A percentile compares a stretch with the other conserved stretches of the same genome.
Evolutionary conservation across 2,888 invertebrate genomes (phyloP).

Genomic region (Yponomeuta sedellus): DNA sequence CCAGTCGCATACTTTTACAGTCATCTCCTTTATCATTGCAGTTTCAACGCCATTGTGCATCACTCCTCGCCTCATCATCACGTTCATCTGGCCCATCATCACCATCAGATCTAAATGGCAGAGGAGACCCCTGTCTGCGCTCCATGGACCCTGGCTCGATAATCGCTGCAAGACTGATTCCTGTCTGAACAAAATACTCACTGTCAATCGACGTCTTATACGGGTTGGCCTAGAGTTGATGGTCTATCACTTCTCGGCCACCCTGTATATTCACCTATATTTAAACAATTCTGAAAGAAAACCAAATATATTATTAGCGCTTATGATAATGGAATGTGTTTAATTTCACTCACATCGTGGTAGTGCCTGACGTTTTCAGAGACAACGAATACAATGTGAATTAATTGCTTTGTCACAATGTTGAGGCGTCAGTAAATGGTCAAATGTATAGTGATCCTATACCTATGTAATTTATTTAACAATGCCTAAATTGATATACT

Average conservation of each 20-base stretch:
- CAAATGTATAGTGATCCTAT: too few species aligned
- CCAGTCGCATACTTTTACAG: background rate
- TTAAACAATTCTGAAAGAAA: slow-evolving; percentile 4
- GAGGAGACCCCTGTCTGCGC: slow-evolving; percentile 16
- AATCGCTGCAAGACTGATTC: slow-evolving; percentile 33
- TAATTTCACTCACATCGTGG: slow-evolving; percentile 13
- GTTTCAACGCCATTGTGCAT: slow-evolving; percentile 78
- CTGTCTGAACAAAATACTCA: slow-evolving; percentile 20
- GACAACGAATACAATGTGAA: background rate
- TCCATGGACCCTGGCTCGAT: slow-evolving; percentile 22
- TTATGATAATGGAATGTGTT: slow-evolving; percentile 26
- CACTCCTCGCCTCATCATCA: slow-evolving; percentile 72
- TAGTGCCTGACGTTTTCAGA: background rate
- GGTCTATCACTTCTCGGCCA: too few species aligned
- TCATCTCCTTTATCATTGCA: slow-evolving; percentile 36
- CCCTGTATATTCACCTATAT: background rate
- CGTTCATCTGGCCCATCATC: slow-evolving; percentile 63
- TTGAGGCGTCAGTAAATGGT: too few species aligned
- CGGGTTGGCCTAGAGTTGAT: too few species aligned
- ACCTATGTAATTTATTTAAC: background rate
- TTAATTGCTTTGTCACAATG: too few species aligned
- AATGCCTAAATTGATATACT: background rate
- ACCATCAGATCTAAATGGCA: slow-evolving; percentile 37
- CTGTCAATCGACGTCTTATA: slow-evolving; percentile 4
- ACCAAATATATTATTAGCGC: slow-evolving; percentile 37